Conservation (phyloP, 2,888 invertebrate species). For the Xylota sylvarum region DNA sequence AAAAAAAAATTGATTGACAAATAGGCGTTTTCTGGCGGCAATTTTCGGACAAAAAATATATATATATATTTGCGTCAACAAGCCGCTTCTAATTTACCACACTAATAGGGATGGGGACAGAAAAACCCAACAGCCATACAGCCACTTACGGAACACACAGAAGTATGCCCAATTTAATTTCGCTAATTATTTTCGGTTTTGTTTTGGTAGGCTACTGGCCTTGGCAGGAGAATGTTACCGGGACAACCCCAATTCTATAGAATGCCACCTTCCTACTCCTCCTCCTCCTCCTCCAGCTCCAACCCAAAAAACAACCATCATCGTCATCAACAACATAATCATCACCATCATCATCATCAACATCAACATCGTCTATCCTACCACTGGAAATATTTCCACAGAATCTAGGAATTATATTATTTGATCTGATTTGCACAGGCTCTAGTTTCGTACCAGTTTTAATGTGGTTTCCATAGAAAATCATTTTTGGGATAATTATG, state of each 20-base stretch:
- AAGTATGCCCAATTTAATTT: slow-evolving; percentile 71
- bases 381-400: slow-evolving; percentile 66
- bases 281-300: background rate
- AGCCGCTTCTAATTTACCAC: slow-evolving; percentile 44
- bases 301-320: slow-evolving; percentile 12
- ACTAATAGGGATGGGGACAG: background rate
- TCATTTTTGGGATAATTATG: slow-evolving; percentile 69
- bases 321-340: slow-evolving; percentile 25
- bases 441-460: slow-evolving; percentile 52
- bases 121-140: slow-evolving; percentile 12
- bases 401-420: slow-evolving; percentile 66
- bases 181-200: slow-evolving; percentile 72
- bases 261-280: background rate
- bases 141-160: slow-evolving; percentile 24
- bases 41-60: slow-evolving; percentile 23
- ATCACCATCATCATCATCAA: slow-evolving; percentile 16
- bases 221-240: slow-evolving; percentile 23
- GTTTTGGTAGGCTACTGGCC: slow-evolving; percentile 35
- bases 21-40: slow-evolving; percentile 25
- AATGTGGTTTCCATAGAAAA: slow-evolving; percentile 70
- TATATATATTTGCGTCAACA: slow-evolving; percentile 41
- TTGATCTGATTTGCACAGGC: slow-evolving; percentile 69
- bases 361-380: slow-evolving; percentile 19
- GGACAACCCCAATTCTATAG: background rate
- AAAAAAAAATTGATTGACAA: slow-evolving; percentile 49